Percentiles rank a stretch among this genome's conserved stretches.
These are phyloP conservation scores for Dicranocentrus wangi DNA, from an alignment of 2,888 invertebrate species.

Conservation along the genomic window DNA sequence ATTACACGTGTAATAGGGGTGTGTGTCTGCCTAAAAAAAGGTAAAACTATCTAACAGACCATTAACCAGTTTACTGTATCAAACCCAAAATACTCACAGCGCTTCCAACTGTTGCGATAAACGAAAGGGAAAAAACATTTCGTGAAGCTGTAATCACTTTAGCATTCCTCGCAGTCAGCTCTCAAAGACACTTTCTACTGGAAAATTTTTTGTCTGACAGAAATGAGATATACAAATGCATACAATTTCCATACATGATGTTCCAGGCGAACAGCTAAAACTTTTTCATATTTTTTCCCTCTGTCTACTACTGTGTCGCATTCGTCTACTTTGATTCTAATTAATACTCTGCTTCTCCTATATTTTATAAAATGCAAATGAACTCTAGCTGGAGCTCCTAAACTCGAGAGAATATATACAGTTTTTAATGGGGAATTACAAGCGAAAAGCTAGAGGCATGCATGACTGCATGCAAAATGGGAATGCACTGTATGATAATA, in stretches of 20 bases:
- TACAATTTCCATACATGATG: background rate
- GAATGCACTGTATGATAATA: no score
- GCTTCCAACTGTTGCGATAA: constrained; percentile 39
- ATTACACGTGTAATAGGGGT: constrained; percentile 19
- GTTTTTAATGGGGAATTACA: background rate
- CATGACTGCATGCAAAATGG: background rate
- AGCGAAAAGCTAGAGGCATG: background rate
- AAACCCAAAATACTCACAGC: background rate
- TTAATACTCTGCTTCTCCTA: constrained; percentile 45
- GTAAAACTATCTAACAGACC: constrained; percentile 7
- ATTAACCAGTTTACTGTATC: background rate
- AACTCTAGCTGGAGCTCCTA: background rate
- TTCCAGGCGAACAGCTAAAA: no score
- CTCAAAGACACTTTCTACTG: constrained; percentile 2
- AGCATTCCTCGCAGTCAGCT: background rate
- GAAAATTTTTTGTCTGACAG: background rate
- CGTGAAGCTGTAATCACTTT: constrained; percentile 4
- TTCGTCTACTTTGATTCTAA: constrained; percentile 32
- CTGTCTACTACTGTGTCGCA: background rate
- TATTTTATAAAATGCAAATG: constrained; percentile 49
- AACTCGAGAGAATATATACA: no score
- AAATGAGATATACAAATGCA: constrained; percentile 13
- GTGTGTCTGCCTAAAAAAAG: background rate
- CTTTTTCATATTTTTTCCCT: no score
- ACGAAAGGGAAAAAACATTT: background rate